Evolutionary conservation across 2,797 vertebrate genomes (phyloP), one percentile per base, ranked within the genome.

Genomic region (Cyprinodon diabolis): DNA sequence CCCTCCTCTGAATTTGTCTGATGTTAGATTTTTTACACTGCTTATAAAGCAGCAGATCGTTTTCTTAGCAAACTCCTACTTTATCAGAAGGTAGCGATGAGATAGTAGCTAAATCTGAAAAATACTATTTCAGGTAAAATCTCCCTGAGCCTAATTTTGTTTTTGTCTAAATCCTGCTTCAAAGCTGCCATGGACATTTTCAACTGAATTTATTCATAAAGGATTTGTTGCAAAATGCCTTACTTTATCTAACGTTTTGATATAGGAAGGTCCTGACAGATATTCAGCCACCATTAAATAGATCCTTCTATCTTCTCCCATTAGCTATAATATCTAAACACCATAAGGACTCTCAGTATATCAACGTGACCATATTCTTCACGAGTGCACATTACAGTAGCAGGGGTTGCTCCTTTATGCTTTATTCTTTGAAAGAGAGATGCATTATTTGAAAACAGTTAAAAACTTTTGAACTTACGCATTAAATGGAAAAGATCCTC

Each of bases 151-250:
- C 11, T 71, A 13, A 7, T 56, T 67, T 76, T n/a, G n/a, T 68
- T 52, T 30, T 74, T 55, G 51, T 55, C 47, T 72, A 62, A 75
- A 54, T 72, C 37, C n/a, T 65, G 69, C 71, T 77, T 85, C 45
- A 68, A 48, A 81, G 77, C 60, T 73, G 25, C 70, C 63, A 72
- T 75, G 6, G 19, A 35, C 30, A 51, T 11, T 11, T 13, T 52
- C 21, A 52, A 30, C 15, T 68, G 25, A 2, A 52, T 17, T 45
- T 1, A n/a, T 45, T 47, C 7, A 2, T 4, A 45, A 23, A 15
- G 14, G 1, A 15, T 66, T 66, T 48, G 2, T 47, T 47, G 13
- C 12, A 47, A 37, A 66, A 15, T 6, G 7, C 21, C 25, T 66
- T 66, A 23, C 40, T 47, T 66, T 14, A 25, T 14, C 30, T 57